Base-by-base conservation (phyloP, 1,140 invertebrate species). In the Tetramorium alpestre region DNA sequence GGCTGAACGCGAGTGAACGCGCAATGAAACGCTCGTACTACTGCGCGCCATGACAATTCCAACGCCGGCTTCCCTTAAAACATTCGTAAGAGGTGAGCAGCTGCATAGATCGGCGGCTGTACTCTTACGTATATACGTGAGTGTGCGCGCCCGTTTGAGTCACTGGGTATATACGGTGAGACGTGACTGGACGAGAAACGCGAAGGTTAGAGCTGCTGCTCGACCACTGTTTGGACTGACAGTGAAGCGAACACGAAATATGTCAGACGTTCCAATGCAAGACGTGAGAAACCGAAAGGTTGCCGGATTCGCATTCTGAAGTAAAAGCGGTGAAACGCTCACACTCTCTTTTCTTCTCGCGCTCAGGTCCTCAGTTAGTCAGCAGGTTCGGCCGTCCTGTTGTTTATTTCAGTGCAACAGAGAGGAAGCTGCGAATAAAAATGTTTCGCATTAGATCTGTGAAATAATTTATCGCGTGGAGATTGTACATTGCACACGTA, bases 271-370 rank as follows among this genome's bases (percentile, higher is more conserved):
- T 73, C 80, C 60, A 70, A 82, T 82, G 80, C 69, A n/a, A 41
- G 80, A 84, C 80, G 69, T 84, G 80, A 84, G 80, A 84, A 84
- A 73, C 80, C 80, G 80, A 84, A 84, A 84, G 80, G 69, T 75
- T 62, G 80, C 80, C 54, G 80, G 69, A 84, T 84, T 81, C 77
- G 64, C 77, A 70, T 81, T 60, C 80, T 84, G 54, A 62, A 75
- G 54, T 84, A 84, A 84, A 70, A 41, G 51, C 69, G 25, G 18
- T 54, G 62, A 67, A 80, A 80, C 47, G 28, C 22, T 54, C 58
- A 1, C 58, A 6, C 13, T 47, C 51, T n/a, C 78, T 67, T 5
- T 18, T 44, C 5, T 13, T 13, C 3, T 10, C 25, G 8, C 18
- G 8, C 28, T 38, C 7, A 13, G 22, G 16, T 38, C n/a, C 41